phyloP scores from a whole-genome alignment of 2,888 invertebrate species.

The Yponomeuta cagnagella region DNA sequence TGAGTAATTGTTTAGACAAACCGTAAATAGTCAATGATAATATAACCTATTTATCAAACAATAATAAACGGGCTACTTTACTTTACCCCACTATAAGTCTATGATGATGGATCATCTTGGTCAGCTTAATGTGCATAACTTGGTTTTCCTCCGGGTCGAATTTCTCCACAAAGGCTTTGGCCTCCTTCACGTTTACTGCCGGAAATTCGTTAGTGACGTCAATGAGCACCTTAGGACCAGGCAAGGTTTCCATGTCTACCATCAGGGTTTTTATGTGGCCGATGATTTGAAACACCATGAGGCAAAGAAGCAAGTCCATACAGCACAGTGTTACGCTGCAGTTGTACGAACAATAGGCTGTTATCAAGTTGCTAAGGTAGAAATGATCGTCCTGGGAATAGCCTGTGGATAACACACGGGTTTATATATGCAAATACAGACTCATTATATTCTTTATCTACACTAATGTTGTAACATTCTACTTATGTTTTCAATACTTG shows the following conservation, averaged over 20 bases:
- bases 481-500: too few species aligned
- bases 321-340: conserved; percentile 17
- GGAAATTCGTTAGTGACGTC: background rate
- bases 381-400: conserved; percentile 19
- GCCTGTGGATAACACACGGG: background rate
- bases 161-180: background rate
- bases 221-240: conserved; percentile 9
- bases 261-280: conserved; percentile 23
- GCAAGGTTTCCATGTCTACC: conserved; percentile 18
- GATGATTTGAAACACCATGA: conserved; percentile 24
- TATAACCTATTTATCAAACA: background rate
- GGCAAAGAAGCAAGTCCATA: conserved; percentile 20
- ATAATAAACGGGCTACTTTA: too few species aligned
- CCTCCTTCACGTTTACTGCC: background rate
- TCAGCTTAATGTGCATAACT: background rate
- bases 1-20: background rate
- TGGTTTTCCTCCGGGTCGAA: conserved; percentile 3
- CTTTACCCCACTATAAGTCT: background rate
- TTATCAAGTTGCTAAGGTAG: conserved; percentile 3
- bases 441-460: background rate
- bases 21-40: background rate
- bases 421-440: background rate
- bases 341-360: conserved; percentile 16
- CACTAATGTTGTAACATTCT: too few species aligned
- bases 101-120: background rate